phyloP scores from a whole-genome alignment of 2,888 invertebrate species.

The Koerneria pararmatus region DNA sequence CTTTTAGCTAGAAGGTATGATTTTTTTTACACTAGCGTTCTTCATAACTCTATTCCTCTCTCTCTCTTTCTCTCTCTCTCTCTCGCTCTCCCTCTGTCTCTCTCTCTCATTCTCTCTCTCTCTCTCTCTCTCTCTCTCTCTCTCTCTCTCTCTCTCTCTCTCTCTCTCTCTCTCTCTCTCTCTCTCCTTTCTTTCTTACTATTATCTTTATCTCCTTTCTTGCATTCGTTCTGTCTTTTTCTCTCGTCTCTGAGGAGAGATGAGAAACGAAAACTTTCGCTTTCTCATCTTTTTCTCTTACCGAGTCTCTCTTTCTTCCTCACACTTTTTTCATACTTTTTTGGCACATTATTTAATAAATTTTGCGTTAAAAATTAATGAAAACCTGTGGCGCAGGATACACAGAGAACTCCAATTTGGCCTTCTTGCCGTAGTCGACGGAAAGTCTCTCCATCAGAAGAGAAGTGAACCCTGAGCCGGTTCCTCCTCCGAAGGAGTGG shows the following conservation, averaged over 20 bases:
- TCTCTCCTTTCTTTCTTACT: not conserved
- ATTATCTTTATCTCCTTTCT: not conserved
- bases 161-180: not conserved
- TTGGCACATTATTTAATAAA: too few species aligned
- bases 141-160: not conserved
- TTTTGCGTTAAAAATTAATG: not conserved
- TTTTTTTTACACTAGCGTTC: too few species aligned
- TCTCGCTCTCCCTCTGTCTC: too few species aligned
- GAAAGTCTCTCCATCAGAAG: constrained; percentile 78
- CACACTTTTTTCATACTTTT: too few species aligned
- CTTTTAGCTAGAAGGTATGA: too few species aligned
- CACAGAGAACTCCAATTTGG: constrained; percentile 80
- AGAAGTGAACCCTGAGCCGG: constrained; percentile 82
- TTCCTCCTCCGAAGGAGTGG: constrained; percentile 83
- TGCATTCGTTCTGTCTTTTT: not conserved
- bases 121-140: not conserved
- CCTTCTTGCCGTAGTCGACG: constrained; percentile 79
- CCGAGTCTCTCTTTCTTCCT: too few species aligned
- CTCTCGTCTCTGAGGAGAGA: not conserved
- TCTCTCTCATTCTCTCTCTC: not conserved
- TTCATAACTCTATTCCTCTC: not conserved
- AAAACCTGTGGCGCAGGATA: constrained; percentile 81
- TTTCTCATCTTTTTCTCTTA: too few species aligned
- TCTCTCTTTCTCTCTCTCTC: too few species aligned
- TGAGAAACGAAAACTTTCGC: too few species aligned